These are phyloP conservation scores for Ophion slaviceki DNA, from an alignment of 2,888 invertebrate genomes.

Conservation along the genomic window DNA sequence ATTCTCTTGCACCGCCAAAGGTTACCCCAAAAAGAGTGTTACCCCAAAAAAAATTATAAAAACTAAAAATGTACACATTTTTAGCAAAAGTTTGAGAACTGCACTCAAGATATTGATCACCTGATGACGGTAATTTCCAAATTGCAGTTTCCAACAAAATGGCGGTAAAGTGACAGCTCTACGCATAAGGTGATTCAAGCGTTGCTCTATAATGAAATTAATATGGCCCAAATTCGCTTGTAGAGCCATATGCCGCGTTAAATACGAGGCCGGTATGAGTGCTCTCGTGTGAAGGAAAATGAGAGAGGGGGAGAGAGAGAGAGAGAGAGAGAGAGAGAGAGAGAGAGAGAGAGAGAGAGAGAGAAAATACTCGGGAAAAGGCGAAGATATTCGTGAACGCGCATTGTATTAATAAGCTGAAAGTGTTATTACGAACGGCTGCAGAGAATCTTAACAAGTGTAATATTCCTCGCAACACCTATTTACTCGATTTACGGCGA, in stretches of 20 bases:
- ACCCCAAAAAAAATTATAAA: no score
- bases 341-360: not conserved
- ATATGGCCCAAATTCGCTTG: slow-evolving; percentile 56
- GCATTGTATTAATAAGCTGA: slow-evolving; percentile 40
- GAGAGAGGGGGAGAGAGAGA: not conserved
- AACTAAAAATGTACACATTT: not conserved
- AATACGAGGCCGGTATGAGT: slow-evolving; percentile 42
- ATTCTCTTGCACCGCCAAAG: no score
- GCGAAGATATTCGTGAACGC: slow-evolving; percentile 39
- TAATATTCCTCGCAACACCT: not conserved
- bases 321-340: slow-evolving; percentile 1
- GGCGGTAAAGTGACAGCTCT: slow-evolving; percentile 1
- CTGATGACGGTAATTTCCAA: slow-evolving; percentile 3
- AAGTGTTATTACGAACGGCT: slow-evolving; percentile 49
- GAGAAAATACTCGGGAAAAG: slow-evolving; percentile 25
- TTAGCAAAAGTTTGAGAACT: not conserved
- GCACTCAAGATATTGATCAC: not conserved
- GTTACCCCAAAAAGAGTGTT: no score
- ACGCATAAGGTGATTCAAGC: slow-evolving; percentile 39
- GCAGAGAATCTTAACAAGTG: slow-evolving; percentile 39
- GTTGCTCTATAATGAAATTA: slow-evolving; percentile 50
- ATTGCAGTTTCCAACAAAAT: not conserved
- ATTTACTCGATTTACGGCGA: not conserved
- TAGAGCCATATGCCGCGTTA: slow-evolving; percentile 65
- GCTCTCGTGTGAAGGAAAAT: not conserved